A percentile compares a stretch with the other conserved stretches of the same genome.
Conservation (phyloP, 2,888 invertebrate species). For the Bugulina stolonifera region DNA sequence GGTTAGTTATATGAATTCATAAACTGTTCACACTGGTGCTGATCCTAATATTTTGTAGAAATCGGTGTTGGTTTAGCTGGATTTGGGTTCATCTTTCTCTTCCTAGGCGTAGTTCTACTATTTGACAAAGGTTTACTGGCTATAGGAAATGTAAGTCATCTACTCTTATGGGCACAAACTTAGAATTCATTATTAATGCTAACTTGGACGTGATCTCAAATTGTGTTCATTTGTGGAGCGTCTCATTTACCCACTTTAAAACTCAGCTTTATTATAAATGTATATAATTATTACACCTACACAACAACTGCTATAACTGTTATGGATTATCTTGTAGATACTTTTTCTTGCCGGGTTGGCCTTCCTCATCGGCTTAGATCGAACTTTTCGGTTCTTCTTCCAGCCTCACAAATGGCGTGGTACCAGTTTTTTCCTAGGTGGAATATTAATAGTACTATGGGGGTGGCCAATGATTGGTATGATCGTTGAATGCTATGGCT, state of each 20-base stretch:
- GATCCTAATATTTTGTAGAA: slow-evolving; percentile 56
- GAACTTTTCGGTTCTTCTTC: slow-evolving; percentile 95
- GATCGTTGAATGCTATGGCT: slow-evolving; percentile 92
- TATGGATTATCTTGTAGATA: slow-evolving; percentile 69
- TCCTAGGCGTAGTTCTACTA: slow-evolving; percentile 82
- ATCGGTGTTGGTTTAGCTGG: slow-evolving; percentile 95
- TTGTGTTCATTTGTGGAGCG: too few species aligned
- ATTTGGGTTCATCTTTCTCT: slow-evolving; percentile 85
- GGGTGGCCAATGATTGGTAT: slow-evolving; percentile 97
- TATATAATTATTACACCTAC: too few species aligned
- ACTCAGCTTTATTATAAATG: too few species aligned
- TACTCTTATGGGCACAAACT: too few species aligned
- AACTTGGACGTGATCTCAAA: background rate
- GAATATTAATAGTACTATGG: slow-evolving; percentile 81
- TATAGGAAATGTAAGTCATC: slow-evolving; percentile 97
- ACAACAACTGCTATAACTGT: too few species aligned
- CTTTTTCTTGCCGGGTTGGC: slow-evolving; percentile 89
- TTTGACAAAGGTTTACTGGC: slow-evolving; percentile 96
- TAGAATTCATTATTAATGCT: too few species aligned
- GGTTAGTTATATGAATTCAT: too few species aligned
- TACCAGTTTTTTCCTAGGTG: slow-evolving; percentile 81
- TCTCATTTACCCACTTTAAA: too few species aligned
- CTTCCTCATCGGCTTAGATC: slow-evolving; percentile 89
- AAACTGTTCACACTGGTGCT: too few species aligned
- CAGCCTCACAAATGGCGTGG: slow-evolving; percentile 91